Evolutionary conservation across 1,140 invertebrate species (phyloP), one percentile per base, ranked within the genome.

Genomic region (Drosophila takahashii): DNA sequence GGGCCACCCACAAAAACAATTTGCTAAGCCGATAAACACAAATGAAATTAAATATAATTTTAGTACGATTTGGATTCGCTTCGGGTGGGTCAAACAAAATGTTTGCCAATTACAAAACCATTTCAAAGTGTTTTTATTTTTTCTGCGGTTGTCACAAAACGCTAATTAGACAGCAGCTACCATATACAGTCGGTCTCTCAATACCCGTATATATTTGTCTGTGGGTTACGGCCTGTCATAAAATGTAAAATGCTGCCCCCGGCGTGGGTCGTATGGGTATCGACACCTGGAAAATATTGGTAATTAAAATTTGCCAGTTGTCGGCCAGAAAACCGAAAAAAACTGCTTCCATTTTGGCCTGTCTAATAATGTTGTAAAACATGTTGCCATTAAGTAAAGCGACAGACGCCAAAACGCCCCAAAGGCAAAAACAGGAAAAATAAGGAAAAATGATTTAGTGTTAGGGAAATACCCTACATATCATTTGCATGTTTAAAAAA

Each of bases 291-390:
- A 84, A 72, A 84, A 84, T 84, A 84, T 84, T 84, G 81, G 81
- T 84, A 84, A 84, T 85, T 84, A 84, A 84, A 84, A 84, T 85
- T 84, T 41, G 81, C 77, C 81, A 78, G 75, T 79, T 70, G 57
- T 64, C 48, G 65, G 52, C 26, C 60, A 52, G 34, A 47, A 50
- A 65, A 11, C 16, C 27, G 8, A 45, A 67, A 44, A 44, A 34
- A 57, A 45, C 34, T 9, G 58, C 65, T 42, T 53, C 61, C 62
- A 57, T 67, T 42, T 52, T 10, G 65, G 58, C 57, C 77, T 85
- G 81, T 85, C 81, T 86, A 86, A 85, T 86, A 86, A 86, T 86
- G 81, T 86, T 86, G 81, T 86, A 86, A 86, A 86, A 86, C 81
- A 86, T 69, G 81, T 86, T 86, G 74, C 69, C 73, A 86, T 86